These are phyloP conservation scores for Serranus cabrilla DNA, from an alignment of 2,797 vertebrate genomes.

Conservation along the genomic window DNA sequence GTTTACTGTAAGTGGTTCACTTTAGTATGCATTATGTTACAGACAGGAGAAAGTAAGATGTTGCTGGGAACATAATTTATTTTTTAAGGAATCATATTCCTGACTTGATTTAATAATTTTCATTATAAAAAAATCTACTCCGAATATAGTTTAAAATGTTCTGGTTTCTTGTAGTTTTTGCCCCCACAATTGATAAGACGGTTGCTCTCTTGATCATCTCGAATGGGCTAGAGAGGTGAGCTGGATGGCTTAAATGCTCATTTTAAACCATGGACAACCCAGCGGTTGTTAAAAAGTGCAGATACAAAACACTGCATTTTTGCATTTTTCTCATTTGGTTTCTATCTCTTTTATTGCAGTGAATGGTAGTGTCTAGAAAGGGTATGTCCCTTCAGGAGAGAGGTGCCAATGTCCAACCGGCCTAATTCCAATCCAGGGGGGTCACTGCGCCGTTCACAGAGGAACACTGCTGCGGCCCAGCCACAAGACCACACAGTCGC, in stretches of 20 bases:
- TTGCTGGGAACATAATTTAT: conserved; percentile 1
- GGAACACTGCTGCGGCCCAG: conserved; percentile 99
- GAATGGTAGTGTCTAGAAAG: conserved; percentile 99
- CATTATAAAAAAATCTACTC: not conserved
- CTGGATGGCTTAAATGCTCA: not conserved
- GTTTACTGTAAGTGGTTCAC: conserved; percentile 2
- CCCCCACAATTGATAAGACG: not conserved
- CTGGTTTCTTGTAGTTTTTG: conserved; percentile 1
- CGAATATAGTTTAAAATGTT: not conserved
- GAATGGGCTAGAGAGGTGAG: conserved; percentile 1
- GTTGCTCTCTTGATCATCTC: conserved; percentile 22
- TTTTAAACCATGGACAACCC: not conserved
- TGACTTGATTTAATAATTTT: not conserved
- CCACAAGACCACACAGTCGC: conserved; percentile 96
- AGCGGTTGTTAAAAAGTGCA: not conserved
- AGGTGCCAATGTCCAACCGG: conserved; percentile 99
- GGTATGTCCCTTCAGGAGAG: conserved; percentile 99
- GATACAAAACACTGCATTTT: not conserved
- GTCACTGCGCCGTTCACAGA: conserved; percentile 99
- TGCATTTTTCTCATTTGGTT: conserved; percentile 22
- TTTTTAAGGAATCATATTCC: not conserved
- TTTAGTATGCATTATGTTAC: not conserved
- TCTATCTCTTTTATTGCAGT: conserved; percentile 83
- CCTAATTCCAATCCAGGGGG: conserved; percentile 99
- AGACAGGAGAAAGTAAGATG: not conserved